Base-by-base conservation (phyloP, 1,140 invertebrate genomes). In the Zaprionus taronus region DNA sequence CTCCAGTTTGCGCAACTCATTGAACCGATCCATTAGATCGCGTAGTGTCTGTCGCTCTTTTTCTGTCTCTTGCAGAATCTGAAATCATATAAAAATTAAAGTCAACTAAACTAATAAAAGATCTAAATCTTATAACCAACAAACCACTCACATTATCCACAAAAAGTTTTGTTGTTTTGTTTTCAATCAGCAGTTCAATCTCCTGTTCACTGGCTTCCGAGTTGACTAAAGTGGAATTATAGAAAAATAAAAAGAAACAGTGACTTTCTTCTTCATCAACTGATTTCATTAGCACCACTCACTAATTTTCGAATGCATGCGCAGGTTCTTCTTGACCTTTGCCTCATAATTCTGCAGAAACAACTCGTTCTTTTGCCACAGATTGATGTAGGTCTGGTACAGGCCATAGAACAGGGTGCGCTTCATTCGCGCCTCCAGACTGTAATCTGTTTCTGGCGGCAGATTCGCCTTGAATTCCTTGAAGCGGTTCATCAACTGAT, bases 31-130 rank as follows among this genome's bases (percentile, higher is more conserved):
- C 84, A 93, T 87, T 3, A 93, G 79, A 76, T 93, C 87, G 11
- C 91, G 78, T 22, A 93, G 56, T 2, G 81, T 90, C 53, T 84
- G 83, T 4, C 92, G 70, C 55, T 92, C 92, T 55, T 91, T 93
- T 61, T 93, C 91, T 7, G 92, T 93, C 55, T 93, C 91, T 80
- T 93, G 91, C 24, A 93, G 69, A 66, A 92, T 87, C 92, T 93
- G 69, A 53, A 38, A 31, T 4, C 7, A 28, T 24, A 20, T 60
- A 5, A 47, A 49, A 22, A 55, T 17, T 12, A 51, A 31, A 44
- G 15, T 12, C 6, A 22, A n/a, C 5, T 11, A 9, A 55, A 5
- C 28, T 6, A 11, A 60, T 9, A 14, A 6, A 4, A 24, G 15
- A 51, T 9, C 14, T 1, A 51, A 34, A 12, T 12, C 9, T 4